Conservation (phyloP, 2,797 vertebrate species). For the Lepilemur septentrionalis region DNA sequence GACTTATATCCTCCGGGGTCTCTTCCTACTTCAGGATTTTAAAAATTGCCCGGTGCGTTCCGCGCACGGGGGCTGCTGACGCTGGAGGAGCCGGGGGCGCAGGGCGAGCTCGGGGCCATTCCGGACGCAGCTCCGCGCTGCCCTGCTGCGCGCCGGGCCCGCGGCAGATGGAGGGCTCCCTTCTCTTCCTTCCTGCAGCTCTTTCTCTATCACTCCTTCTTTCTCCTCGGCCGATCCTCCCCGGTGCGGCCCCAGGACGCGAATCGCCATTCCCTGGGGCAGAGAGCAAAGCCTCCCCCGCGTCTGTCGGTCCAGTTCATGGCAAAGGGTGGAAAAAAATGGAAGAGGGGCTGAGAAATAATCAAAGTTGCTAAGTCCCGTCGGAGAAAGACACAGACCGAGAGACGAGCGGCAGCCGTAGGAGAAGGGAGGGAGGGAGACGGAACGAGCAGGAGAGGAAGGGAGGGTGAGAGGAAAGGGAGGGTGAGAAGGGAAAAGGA, state of each 20-base stretch:
- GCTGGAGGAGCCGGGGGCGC: not conserved
- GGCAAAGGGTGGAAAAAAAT: not conserved
- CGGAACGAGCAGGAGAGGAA: not conserved
- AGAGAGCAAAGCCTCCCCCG: not conserved
- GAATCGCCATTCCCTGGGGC: not conserved
- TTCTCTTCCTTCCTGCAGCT: not conserved
- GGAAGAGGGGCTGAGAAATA: not conserved
- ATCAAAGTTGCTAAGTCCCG: slow-evolving; percentile 45
- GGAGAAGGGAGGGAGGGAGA: not conserved
- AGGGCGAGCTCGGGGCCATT: not conserved
- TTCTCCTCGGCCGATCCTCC: not conserved
- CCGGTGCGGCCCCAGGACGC: not conserved
- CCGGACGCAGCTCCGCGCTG: not conserved
- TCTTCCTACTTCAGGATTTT: slow-evolving; percentile 2
- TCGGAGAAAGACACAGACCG: not conserved
- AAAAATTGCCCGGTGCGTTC: not conserved
- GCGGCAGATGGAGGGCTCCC: not conserved
- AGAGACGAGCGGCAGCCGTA: not conserved
- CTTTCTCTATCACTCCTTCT: slow-evolving; percentile 44
- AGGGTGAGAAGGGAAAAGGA: slow-evolving; percentile 23
- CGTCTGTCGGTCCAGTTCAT: slow-evolving; percentile 19
- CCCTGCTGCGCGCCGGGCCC: not conserved
- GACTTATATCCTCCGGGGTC: not conserved
- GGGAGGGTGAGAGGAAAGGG: slow-evolving; percentile 34
- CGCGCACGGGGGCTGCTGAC: not conserved